Base-by-base conservation (phyloP, 1,140 invertebrate species). In the Carposina sasakii region DNA sequence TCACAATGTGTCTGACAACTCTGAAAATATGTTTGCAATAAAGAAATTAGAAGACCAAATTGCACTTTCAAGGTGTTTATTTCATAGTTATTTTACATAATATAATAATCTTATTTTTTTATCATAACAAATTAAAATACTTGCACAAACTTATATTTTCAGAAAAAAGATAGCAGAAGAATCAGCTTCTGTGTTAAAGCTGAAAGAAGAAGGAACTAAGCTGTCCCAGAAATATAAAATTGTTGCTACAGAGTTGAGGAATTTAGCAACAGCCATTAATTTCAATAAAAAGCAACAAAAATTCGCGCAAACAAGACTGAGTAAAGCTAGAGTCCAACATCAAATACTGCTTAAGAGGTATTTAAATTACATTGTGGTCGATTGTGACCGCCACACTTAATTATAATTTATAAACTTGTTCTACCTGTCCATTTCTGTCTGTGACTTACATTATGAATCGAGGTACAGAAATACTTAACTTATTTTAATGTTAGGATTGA, bases 131-230 rank as follows among this genome's bases (percentile, higher is more conserved):
- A 28, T 28, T 28, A 12, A 6, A 39, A 28, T 36, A n/a, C 12
- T 13, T 54, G 20, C n/a, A n/a, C n/a, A n/a, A n/a, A n/a, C n/a
- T n/a, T 45, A 19, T 16, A 52, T 56, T 60, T 60, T 22, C 60
- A 86, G 85, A 54, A 82, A 82, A 69, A 78, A 68, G 48, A 86
- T 86, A 40, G 76, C 76, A 2, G 68, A 81, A 40, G 79, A 85
- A 49, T 78, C 76, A 20, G 68, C 78, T 15, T 74, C 76, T 56
- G 70, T 85, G 54, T 52, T 85, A 13, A 71, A 76, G 53, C 53
- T 84, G 13, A 78, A 81, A 64, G 76, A 76, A 5, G 79, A 85
- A 46, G 71, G 65, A 9, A 72, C 55, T 26, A 78, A 73, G 41
- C 52, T 85, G 34, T 64, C 70, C 12, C 71, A 83, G 42, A 83